Percentiles rank a stretch among this genome's conserved stretches.
These are phyloP conservation scores for Hyperopisus bebe DNA, from an alignment of 2,113 vertebrate species.

Conservation along the genomic window DNA sequence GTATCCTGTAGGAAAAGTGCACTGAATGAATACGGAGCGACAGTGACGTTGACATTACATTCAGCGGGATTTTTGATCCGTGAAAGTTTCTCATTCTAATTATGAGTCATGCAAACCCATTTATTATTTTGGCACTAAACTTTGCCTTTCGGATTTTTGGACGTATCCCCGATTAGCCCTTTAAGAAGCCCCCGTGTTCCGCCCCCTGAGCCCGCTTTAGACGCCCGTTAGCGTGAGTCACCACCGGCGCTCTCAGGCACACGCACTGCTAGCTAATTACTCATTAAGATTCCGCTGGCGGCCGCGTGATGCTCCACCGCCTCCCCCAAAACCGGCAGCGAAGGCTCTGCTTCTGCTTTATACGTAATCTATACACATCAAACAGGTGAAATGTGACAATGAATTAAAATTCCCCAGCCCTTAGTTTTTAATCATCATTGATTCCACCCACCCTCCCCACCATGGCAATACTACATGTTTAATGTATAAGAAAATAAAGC, in stretches of 20 bases:
- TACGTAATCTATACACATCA: slow-evolving; percentile 9
- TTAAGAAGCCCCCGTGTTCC: not conserved
- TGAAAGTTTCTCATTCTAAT: not conserved
- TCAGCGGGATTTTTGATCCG: not conserved
- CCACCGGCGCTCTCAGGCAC: not conserved
- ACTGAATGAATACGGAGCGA: not conserved
- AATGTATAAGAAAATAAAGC: not conserved
- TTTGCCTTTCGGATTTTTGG: not conserved
- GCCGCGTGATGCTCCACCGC: not conserved
- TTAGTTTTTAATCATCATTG: not conserved
- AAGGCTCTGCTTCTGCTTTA: not conserved
- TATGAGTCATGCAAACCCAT: not conserved
- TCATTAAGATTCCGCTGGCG: not conserved
- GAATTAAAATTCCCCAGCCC: not conserved
- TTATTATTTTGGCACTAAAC: not conserved
- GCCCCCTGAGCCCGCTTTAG: not conserved
- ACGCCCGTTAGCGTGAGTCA: slow-evolving; percentile 10
- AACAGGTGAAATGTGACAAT: not conserved
- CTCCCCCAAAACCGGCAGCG: not conserved
- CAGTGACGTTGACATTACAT: not conserved
- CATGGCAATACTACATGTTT: not conserved
- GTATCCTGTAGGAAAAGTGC: not conserved
- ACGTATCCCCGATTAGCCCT: not conserved
- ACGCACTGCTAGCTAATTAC: not conserved
- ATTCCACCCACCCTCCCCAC: not conserved